Conservation (phyloP, 2,113 vertebrate genomes). For the Nesogale talazaci region DNA sequence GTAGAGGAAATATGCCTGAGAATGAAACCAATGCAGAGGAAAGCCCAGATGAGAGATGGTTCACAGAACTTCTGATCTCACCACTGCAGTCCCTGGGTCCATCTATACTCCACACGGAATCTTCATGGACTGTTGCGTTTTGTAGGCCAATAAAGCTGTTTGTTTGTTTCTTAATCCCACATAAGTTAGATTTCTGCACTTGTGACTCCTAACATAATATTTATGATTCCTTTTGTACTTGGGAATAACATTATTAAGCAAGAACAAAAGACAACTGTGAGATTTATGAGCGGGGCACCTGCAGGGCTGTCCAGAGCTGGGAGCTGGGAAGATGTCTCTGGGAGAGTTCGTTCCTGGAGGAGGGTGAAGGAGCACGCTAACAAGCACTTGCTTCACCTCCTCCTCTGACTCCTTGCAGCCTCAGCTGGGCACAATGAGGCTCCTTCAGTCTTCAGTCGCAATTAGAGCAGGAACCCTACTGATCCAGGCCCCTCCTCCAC, state of each 20-base stretch:
- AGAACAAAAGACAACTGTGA: neutral
- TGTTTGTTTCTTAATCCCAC: neutral
- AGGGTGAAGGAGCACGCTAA: neutral
- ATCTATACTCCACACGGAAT: neutral
- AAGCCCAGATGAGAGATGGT: neutral
- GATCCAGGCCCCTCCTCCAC: conserved; percentile 18
- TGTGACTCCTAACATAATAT: neutral
- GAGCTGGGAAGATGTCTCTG: neutral
- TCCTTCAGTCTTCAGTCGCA: conserved; percentile 49
- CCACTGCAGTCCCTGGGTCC: neutral
- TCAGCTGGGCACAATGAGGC: conserved; percentile 32
- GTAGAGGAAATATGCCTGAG: neutral
- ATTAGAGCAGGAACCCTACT: conserved; percentile 70
- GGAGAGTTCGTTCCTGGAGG: neutral
- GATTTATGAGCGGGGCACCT: neutral
- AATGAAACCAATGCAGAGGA: neutral
- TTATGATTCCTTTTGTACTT: conserved; percentile 11
- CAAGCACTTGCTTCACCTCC: conserved; percentile 14
- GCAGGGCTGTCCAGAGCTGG: neutral
- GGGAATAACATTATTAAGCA: neutral
- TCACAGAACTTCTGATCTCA: neutral
- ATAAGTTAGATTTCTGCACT: neutral
- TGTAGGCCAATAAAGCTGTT: neutral
- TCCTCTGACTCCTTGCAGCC: neutral
- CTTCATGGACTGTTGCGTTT: neutral